Conservation (phyloP, 2,888 invertebrate species). For the Pecten maximus region DNA sequence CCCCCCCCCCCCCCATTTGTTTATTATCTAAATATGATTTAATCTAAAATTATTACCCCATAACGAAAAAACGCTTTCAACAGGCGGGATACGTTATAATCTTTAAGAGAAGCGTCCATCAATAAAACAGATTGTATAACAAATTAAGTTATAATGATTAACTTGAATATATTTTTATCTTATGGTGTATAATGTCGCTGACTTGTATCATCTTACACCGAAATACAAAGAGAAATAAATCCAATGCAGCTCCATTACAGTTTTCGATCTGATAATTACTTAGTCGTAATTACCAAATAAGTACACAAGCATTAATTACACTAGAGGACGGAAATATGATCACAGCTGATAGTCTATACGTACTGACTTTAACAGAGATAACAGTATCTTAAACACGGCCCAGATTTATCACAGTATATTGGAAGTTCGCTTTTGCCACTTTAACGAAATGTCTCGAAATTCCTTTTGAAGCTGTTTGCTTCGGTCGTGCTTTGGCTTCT, state of each 20-base stretch:
- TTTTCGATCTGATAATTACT: not conserved
- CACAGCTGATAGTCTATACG: not conserved
- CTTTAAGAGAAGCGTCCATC: no score
- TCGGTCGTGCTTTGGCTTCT: conserved; percentile 24
- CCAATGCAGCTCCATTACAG: not conserved
- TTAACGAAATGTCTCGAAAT: not conserved
- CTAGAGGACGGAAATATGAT: not conserved
- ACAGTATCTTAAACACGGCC: not conserved
- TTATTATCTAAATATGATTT: not conserved
- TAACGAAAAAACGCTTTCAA: no score
- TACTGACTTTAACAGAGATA: not conserved
- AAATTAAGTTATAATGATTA: no score
- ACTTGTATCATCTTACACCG: not conserved
- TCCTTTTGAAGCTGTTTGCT: not conserved
- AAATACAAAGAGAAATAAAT: no score
- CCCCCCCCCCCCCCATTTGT: not conserved
- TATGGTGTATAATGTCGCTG: not conserved
- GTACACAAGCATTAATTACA: not conserved
- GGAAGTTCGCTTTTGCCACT: not conserved
- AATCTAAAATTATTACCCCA: no score
- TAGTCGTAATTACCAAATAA: not conserved
- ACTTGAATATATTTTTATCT: no score
- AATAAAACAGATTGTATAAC: no score
- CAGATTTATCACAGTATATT: not conserved
- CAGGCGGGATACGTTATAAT: no score